Evolutionary conservation across 2,797 vertebrate species (phyloP), one percentile per base, ranked within the genome.

Genomic region (Cuniculus paca): DNA sequence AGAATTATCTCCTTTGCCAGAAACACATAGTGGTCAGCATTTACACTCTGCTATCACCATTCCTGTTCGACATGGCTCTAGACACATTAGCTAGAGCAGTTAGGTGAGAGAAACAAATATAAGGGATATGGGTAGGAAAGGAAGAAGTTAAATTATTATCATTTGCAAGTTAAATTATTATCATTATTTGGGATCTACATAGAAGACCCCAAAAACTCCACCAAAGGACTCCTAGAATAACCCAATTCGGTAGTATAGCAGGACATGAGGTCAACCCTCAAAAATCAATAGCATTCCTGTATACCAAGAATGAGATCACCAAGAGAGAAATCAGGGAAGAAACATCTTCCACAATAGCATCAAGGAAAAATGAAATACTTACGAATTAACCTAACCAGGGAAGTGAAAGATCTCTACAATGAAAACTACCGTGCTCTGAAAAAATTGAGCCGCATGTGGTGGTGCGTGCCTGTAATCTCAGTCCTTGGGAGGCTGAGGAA

Each of bases 21-120:
- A 42, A 94, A 39, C 6, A 48, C 28, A 42, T 12, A 68, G 14
- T 45, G 61, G 63, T 65, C 48, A 81, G 88, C 75, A 95, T 85
- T 97, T 98, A 99, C 99, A 99, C 98, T 98, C 42, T 22, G 24
- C 26, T 48, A 31, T 28, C 72, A 48, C 72, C 42, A 16, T 45
- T 31, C 42, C 72, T 48, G 72, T 48, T 31, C 72, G 28, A 45
- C 28, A 16, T 74, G 70, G 26, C 31, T 75, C 72, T 31, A 28
- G 26, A 45, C 28, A 48, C 42, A 24, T 74, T 26, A 45, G 70
- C 39, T 26, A 72, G 11, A 75, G 72, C 42, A 75, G 39, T 45
- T 28, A 45, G 72, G 72, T 6, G 13, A 45, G 13, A 45, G 72
- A 75, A 75, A 75, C 12, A 75, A 74, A 42, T 72, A 70, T 42